Conservation (phyloP, 2,888 invertebrate species). For the Agonum fuliginosum region DNA sequence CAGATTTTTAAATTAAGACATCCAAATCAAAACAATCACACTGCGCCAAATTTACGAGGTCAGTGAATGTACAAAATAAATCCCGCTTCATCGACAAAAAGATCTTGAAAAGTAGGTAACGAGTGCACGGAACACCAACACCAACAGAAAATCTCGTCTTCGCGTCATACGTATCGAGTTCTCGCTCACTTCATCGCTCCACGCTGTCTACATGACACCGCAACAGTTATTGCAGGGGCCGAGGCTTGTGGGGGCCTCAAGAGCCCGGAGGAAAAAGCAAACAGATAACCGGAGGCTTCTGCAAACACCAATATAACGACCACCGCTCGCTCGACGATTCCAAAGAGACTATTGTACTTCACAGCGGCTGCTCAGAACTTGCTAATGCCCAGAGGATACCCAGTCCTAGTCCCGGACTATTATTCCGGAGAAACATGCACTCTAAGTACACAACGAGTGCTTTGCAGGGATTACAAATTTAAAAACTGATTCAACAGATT, state of each 20-base stretch:
- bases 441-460: constrained; percentile 23
- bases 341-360: constrained; percentile 38
- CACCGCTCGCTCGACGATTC: constrained; percentile 37
- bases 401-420: constrained; percentile 24
- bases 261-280: constrained; percentile 59
- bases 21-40: no score
- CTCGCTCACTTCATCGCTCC: constrained; percentile 11
- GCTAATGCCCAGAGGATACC: constrained; percentile 46
- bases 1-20: no score
- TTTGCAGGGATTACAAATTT: constrained; percentile 32
- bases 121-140: constrained; percentile 49
- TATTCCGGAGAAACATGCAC: constrained; percentile 19
- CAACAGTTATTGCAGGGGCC: constrained; percentile 55
- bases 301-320: constrained; percentile 64
- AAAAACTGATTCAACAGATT: constrained; percentile 32
- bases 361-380: constrained; percentile 45
- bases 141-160: neutral
- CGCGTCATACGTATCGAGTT: constrained; percentile 14
- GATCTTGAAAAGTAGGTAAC: constrained; percentile 52
- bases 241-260: neutral
- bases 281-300: constrained; percentile 64
- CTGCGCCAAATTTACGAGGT: constrained; percentile 45
- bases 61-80: constrained; percentile 53
- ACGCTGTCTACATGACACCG: constrained; percentile 31
- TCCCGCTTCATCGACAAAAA: neutral